These are phyloP conservation scores for Sandelia bainsii DNA, from an alignment of 2,797 vertebrate genomes.

Conservation along the genomic window DNA sequence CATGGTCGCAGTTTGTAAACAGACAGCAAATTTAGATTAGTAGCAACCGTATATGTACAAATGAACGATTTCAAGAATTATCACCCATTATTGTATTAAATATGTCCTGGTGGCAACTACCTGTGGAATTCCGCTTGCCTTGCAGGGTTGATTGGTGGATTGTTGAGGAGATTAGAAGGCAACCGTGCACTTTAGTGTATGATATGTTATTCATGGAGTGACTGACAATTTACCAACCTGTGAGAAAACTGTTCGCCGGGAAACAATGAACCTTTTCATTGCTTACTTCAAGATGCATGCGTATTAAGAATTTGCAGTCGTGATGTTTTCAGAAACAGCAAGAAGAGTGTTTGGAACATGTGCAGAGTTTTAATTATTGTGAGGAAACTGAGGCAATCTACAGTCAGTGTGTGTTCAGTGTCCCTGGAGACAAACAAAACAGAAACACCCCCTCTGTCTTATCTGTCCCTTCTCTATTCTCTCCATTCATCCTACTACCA, in stretches of 20 bases:
- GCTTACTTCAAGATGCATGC: neutral
- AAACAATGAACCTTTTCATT: neutral
- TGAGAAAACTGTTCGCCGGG: neutral
- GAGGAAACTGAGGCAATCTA: neutral
- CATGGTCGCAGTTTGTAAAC: neutral
- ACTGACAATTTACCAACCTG: slow-evolving; percentile 16
- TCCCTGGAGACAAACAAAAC: slow-evolving; percentile 23
- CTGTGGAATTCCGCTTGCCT: slow-evolving; percentile 58
- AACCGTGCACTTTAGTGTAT: neutral
- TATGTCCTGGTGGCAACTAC: slow-evolving; percentile 41
- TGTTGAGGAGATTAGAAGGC: neutral
- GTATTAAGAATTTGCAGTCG: neutral
- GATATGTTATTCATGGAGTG: neutral
- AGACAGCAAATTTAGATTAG: neutral
- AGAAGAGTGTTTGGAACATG: neutral
- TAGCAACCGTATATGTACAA: neutral
- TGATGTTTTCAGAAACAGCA: neutral
- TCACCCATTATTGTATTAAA: neutral
- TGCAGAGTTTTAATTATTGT: slow-evolving; percentile 1
- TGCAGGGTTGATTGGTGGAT: neutral
- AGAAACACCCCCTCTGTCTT: neutral
- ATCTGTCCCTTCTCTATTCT: slow-evolving; percentile 8
- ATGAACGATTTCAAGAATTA: neutral
- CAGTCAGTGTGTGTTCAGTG: slow-evolving; percentile 16
- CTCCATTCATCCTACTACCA: neutral